Evolutionary conservation across 2,113 vertebrate species (phyloP).

Genomic region (Platysternon megacephalum): DNA sequence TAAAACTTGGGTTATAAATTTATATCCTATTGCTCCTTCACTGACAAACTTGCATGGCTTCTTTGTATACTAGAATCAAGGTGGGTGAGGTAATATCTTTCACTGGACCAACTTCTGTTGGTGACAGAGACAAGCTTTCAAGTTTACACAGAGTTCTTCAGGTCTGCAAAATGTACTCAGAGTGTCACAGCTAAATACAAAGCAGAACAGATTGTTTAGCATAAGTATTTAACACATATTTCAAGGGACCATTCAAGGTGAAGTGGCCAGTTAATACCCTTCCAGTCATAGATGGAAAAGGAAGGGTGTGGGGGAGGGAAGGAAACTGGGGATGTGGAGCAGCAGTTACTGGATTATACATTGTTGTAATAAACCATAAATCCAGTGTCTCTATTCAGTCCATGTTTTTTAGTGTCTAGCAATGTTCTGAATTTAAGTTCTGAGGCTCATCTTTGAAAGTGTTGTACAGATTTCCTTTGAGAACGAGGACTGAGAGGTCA

Average conservation of each 20-base stretch:
- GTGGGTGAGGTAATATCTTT: not conserved
- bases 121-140: not conserved
- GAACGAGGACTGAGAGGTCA: not conserved
- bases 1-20: not conserved
- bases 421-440: not conserved
- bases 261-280: not conserved
- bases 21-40: not conserved
- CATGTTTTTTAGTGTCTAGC: not conserved
- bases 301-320: not conserved
- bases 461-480: not conserved
- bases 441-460: not conserved
- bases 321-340: too few relatives aligned
- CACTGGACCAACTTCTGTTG: not conserved
- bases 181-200: not conserved
- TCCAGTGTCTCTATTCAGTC: not conserved
- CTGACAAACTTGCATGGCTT: not conserved
- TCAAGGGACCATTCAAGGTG: not conserved
- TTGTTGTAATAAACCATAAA: not conserved
- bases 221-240: not conserved
- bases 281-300: not conserved
- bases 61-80: not conserved
- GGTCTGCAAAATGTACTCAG: not conserved
- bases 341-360: not conserved
- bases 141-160: not conserved
- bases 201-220: not conserved